Conservation (phyloP, 1,140 invertebrate species). For the Thaumatotibia leucotreta region DNA sequence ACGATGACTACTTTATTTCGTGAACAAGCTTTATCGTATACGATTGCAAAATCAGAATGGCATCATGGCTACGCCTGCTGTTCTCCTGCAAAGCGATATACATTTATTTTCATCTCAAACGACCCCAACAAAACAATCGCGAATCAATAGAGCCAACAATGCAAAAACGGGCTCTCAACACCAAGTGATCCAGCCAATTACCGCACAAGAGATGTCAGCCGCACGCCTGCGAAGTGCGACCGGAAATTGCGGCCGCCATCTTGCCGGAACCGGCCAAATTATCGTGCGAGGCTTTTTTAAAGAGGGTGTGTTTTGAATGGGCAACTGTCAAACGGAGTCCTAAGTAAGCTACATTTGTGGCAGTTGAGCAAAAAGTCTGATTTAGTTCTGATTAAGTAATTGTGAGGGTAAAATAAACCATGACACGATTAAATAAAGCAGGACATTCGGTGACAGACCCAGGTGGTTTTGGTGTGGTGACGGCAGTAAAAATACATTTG, state of each 20-base stretch:
- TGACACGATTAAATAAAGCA: too few species aligned
- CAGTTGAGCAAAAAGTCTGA: too few species aligned
- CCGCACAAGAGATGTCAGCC: background rate
- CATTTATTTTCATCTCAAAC: background rate
- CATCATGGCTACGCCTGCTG: background rate
- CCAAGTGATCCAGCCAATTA: background rate
- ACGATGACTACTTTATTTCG: too few species aligned
- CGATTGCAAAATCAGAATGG: background rate
- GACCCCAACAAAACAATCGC: background rate
- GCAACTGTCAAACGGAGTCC: too few species aligned
- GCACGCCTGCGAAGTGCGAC: background rate
- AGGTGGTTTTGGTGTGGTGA: too few species aligned
- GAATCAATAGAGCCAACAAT: background rate
- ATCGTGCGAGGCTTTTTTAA: too few species aligned
- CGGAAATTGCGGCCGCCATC: background rate
- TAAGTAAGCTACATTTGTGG: too few species aligned
- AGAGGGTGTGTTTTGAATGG: too few species aligned
- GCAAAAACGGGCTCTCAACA: background rate
- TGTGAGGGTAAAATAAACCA: too few species aligned
- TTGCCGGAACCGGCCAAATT: background rate
- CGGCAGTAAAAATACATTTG: too few species aligned
- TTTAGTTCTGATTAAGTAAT: too few species aligned
- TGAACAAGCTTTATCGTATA: background rate
- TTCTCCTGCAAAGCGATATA: background rate
- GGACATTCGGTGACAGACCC: too few species aligned